A percentile compares a stretch with the other conserved stretches of the same genome.
Evolutionary conservation across 2,113 vertebrate species (phyloP).

Genomic region (Oriolus oriolus): DNA sequence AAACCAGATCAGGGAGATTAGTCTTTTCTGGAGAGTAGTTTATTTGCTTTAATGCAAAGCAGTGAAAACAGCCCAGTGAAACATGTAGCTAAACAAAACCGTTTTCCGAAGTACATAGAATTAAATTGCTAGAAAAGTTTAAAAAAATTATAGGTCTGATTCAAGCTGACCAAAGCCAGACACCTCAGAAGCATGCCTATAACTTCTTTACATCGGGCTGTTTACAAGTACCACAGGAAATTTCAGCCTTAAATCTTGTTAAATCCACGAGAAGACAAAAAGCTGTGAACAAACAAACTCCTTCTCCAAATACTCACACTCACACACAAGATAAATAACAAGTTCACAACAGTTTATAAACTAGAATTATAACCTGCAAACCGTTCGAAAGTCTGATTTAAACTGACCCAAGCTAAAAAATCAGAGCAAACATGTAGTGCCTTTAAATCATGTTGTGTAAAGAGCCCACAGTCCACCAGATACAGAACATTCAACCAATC

Average conservation of each 20-base stretch:
- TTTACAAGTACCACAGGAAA: not conserved
- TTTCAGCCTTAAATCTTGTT: not conserved
- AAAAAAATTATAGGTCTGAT: not conserved
- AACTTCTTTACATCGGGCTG: not conserved
- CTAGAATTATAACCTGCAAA: not conserved
- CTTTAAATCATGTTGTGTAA: not conserved
- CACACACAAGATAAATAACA: not conserved
- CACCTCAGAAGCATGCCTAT: not conserved
- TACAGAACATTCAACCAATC: not conserved
- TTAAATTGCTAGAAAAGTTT: not conserved
- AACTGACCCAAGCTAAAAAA: not conserved
- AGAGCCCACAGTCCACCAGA: not conserved
- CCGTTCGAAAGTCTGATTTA: not conserved
- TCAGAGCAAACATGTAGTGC: not conserved
- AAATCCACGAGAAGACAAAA: constrained; percentile 9
- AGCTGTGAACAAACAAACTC: not conserved
- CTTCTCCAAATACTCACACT: not conserved
- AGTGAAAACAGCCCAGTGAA: not conserved
- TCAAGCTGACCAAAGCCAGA: not conserved
- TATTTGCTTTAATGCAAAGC: constrained; percentile 49
- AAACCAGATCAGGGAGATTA: constrained; percentile 44
- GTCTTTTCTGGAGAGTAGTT: not conserved
- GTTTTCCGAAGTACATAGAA: not conserved
- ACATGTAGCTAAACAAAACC: not conserved
- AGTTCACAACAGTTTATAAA: not conserved